phyloP scores from a whole-genome alignment of 1,140 invertebrate genomes.

The Neocloeon triangulifer region DNA sequence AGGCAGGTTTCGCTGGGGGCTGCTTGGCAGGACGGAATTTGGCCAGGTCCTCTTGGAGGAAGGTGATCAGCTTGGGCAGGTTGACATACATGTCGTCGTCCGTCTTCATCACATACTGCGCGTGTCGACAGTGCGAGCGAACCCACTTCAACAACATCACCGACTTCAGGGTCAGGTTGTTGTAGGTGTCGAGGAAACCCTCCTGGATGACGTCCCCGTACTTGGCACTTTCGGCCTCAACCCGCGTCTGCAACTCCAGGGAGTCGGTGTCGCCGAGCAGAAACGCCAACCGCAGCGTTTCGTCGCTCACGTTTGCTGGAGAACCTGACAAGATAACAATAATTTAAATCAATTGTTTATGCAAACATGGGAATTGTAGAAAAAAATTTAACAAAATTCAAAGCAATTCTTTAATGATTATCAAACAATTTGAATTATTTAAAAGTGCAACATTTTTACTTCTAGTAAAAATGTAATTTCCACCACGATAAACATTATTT shows the following conservation, averaged over 20 bases:
- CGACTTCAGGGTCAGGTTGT: conserved; percentile 79
- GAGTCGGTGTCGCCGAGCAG: conserved; percentile 25
- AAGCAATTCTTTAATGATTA: too few relatives aligned
- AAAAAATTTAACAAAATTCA: too few relatives aligned
- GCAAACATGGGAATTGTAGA: too few relatives aligned
- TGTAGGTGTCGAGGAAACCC: conserved; percentile 71
- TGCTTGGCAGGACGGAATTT: too few relatives aligned
- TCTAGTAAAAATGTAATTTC: too few relatives aligned
- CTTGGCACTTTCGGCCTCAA: conserved; percentile 29
- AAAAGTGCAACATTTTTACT: conserved; percentile 32
- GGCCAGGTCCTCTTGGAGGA: too few relatives aligned
- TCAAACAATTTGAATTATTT: too few relatives aligned
- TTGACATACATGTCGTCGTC: conserved; percentile 74
- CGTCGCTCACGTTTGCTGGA: too few relatives aligned
- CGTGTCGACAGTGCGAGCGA: conserved; percentile 31
- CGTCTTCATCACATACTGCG: conserved; percentile 52
- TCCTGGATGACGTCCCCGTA: conserved; percentile 79
- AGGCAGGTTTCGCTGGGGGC: conserved; percentile 2
- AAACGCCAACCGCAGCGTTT: too few relatives aligned
- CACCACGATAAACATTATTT: too few relatives aligned
- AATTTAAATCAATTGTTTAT: too few relatives aligned
- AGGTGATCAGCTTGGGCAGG: conserved; percentile 25
- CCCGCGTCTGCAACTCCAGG: conserved; percentile 20
- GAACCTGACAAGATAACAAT: too few relatives aligned
- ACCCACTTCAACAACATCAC: conserved; percentile 69